Conservation (phyloP, 2,888 invertebrate genomes). For the Apamea crenata region DNA sequence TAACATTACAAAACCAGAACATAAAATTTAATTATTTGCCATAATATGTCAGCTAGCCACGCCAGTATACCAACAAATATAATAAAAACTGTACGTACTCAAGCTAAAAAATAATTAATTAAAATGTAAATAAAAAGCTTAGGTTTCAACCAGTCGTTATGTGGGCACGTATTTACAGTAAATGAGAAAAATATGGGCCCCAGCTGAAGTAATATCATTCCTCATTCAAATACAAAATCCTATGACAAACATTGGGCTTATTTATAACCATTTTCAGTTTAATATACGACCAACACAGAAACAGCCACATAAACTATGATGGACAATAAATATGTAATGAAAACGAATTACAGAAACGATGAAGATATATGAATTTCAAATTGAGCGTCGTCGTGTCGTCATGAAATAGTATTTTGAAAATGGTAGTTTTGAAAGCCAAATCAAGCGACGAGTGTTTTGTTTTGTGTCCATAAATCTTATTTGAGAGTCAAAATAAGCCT, state of each 20-base stretch:
- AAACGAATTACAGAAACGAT: constrained; percentile 2
- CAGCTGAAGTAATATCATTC: background rate
- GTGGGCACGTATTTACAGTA: background rate
- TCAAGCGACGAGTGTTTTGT: background rate
- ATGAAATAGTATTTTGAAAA: constrained; percentile 5
- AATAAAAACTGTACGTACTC: too few relatives aligned
- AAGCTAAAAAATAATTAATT: too few relatives aligned
- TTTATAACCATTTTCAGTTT: background rate
- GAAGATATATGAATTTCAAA: constrained; percentile 44
- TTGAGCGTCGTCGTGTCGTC: constrained; percentile 4
- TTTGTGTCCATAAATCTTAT: constrained; percentile 2
- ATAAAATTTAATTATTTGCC: too few relatives aligned
- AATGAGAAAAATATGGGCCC: background rate
- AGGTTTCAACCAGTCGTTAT: background rate
- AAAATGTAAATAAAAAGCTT: too few relatives aligned
- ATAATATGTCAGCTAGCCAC: too few relatives aligned
- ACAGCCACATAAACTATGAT: constrained; percentile 15
- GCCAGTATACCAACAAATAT: too few relatives aligned
- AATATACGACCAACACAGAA: background rate
- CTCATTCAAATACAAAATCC: constrained; percentile 1
- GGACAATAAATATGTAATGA: constrained; percentile 41
- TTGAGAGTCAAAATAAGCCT: background rate
- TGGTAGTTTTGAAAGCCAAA: constrained; percentile 37
- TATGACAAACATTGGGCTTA: background rate
- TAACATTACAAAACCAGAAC: too few relatives aligned